Conservation (phyloP, 2,113 vertebrate species). For the Menidia beryllina region DNA sequence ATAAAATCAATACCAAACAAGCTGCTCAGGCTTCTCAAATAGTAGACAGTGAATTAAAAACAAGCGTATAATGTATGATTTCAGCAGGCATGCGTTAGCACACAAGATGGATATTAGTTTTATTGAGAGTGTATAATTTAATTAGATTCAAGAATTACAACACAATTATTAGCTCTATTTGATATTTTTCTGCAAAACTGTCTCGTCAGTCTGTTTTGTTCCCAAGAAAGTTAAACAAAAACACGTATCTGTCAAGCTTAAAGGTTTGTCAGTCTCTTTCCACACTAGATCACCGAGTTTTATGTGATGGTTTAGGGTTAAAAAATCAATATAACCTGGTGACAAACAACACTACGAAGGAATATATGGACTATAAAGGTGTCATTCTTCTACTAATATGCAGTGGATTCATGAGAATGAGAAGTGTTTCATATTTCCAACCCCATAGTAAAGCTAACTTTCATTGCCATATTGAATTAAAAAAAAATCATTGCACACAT, state of each 20-base stretch:
- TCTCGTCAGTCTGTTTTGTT: background rate
- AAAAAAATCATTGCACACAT: slow-evolving; percentile 12
- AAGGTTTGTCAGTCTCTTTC: background rate
- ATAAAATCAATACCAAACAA: slow-evolving; percentile 74
- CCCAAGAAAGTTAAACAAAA: background rate
- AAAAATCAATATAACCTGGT: slow-evolving; percentile 19
- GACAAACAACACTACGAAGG: slow-evolving; percentile 11
- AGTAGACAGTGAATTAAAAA: slow-evolving; percentile 56
- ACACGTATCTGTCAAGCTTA: background rate
- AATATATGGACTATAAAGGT: background rate
- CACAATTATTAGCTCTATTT: background rate
- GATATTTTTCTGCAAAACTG: background rate
- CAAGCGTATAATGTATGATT: slow-evolving; percentile 23
- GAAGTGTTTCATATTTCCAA: background rate
- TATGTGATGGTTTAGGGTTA: slow-evolving; percentile 8
- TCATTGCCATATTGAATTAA: background rate
- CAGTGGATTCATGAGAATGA: background rate
- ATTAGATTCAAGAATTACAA: background rate
- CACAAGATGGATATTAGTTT: slow-evolving; percentile 16
- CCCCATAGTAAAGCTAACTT: background rate
- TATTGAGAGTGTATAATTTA: slow-evolving; percentile 2
- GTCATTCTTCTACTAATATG: slow-evolving; percentile 18
- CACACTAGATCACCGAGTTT: background rate
- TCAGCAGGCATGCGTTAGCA: background rate
- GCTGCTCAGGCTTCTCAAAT: slow-evolving; percentile 44